Conservation (phyloP, 1,140 invertebrate genomes). For the Brachionus sp. region DNA sequence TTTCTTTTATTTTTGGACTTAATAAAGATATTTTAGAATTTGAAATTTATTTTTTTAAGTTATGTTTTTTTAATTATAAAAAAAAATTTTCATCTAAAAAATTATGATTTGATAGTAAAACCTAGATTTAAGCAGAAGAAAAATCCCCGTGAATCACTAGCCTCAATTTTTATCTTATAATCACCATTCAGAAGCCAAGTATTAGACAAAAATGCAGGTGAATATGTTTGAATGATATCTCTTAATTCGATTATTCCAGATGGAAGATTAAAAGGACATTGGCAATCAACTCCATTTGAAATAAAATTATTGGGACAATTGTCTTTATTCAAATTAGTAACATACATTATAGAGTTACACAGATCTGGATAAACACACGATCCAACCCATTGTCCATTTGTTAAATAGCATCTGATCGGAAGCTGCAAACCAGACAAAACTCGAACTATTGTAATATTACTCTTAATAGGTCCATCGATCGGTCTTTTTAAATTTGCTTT, state of each 20-base stretch:
- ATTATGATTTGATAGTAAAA: conserved; percentile 30
- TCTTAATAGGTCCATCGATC: conserved; percentile 35
- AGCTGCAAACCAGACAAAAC: not conserved
- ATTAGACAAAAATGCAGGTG: conserved; percentile 27
- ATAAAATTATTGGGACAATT: conserved; percentile 24
- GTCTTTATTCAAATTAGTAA: conserved; percentile 14
- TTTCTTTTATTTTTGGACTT: not conserved
- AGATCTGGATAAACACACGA: conserved; percentile 43
- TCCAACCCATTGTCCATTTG: conserved; percentile 9
- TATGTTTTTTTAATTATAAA: not conserved
- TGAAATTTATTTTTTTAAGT: not conserved
- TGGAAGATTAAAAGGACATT: conserved; percentile 37
- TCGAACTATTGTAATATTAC: conserved; percentile 3
- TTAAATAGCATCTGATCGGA: conserved; percentile 37
- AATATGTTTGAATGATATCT: conserved; percentile 23
- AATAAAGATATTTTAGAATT: not conserved
- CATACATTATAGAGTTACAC: conserved; percentile 29
- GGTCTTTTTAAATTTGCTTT: conserved; percentile 33
- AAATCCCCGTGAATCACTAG: not conserved
- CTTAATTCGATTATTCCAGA: not conserved
- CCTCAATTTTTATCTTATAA: conserved; percentile 8
- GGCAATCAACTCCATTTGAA: conserved; percentile 14
- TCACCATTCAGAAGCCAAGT: conserved; percentile 42
- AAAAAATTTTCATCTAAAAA: not conserved
- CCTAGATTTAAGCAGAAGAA: conserved; percentile 36